Base-by-base conservation (phyloP, 2,797 vertebrate genomes). In the Spinibarbus caldwelli region DNA sequence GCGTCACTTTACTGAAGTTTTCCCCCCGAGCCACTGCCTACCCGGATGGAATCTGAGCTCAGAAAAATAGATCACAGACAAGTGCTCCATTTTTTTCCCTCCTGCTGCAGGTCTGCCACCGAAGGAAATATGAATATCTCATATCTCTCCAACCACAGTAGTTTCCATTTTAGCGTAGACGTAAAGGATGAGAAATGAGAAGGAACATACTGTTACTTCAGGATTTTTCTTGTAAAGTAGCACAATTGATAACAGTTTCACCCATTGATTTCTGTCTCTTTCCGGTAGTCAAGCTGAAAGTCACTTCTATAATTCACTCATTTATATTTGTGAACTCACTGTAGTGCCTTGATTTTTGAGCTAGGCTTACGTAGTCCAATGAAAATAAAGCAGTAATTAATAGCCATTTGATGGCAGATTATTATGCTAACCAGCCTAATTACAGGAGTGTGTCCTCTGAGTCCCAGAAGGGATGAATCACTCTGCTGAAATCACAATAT, bases 361-460 rank as follows among this genome's bases (percentile, higher is more conserved):
- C 43, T 49, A 6, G 47, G 57, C 76, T 38, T 36, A n/a, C 7
- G 5, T 12, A n/a, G 14, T 77, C n/a, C 68, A 68, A 38, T 47
- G 73, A 78, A 80, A 85, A 54, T 59, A 77, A 83, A 59, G 66
- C 23, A 11, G 68, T 73, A 81, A 87, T 87, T 86, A 87, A 89
- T 88, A 80, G 84, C 47, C 84, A 75, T 88, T 90, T 85, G 87
- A 89, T 89, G 81, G 80, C 43, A 47, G 52, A 87, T 90, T 85
- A 89, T 86, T 87, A 83, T 19, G 45, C 86, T 86, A 82, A 81
- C 77, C 67, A 66, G 64, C 21, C 26, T 87, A 88, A 90, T 89
- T 89, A 83, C 54, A 29, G 77, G 41, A 84, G 78, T 86, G 81
- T 68, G 77, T 84, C 80, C 82, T 76, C 71, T 23, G 52, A 43